Base-by-base conservation (phyloP, 1,140 invertebrate genomes). In the Drosophila sp. region DNA sequence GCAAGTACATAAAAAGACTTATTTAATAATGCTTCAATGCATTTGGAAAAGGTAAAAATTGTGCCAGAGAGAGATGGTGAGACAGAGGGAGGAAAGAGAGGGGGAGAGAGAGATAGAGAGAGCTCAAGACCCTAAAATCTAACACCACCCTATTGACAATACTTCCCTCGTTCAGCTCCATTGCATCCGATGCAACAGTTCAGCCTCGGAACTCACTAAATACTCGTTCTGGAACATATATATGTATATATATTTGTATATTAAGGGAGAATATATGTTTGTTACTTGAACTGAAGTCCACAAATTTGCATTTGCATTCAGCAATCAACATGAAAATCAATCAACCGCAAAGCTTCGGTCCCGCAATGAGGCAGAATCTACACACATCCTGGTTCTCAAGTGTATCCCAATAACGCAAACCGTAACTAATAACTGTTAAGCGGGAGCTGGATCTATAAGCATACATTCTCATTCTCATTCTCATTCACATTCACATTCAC, bases 281-380 rank as follows among this genome's bases (percentile, higher is more conserved):
- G 8, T 51, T 36, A 46, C 27, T 34, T 54, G 21, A 34, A 27
- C 32, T 65, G 29, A 14, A 61, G 56, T 74, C 13, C 57, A 72
- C 61, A 76, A 65, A 84, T 83, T 72, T 80, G 72, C 69, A 84
- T 84, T 84, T 84, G 73, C 80, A 80, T 83, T 59, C 63, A 62
- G 69, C 81, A 84, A 84, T 84, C 81, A 84, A 84, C 78, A 86
- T 78, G 59, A 64, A 87, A 87, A 82, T 87, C 78, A 87, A 87
- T 87, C 82, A 87, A 86, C 82, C 82, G 69, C 82, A 87, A 87
- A 72, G 29, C 13, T 54, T 58, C n/a, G 53, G 34, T 25, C 50
- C 13, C 21, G 29, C 27, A 41, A 21, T 7, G 16, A 27, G 64
- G 41, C 38, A 69, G 53, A 34, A 66, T 66, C 56, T 62, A 69